Base-by-base conservation (phyloP, 2,113 vertebrate genomes). In the Ascaphus truei region DNA sequence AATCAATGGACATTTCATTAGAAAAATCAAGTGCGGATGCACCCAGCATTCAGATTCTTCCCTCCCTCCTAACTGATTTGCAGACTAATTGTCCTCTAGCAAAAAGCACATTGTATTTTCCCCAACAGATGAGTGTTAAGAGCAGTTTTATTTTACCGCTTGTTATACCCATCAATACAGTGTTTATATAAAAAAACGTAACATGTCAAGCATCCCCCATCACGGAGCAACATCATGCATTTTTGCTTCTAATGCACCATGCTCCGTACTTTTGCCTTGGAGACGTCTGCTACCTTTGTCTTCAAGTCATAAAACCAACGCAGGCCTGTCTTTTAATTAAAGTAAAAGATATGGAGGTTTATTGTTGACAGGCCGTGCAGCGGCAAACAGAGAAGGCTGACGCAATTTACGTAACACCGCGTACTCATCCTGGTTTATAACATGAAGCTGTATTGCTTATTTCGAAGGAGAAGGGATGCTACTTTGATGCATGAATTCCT, bases 1-100 rank as follows among this genome's bases (percentile, higher is more conserved):
- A 90, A 91, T 91, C 90, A 89, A 92, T 90, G 88, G 87, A 88
- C 86, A 90, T 90, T 91, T 90, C 88, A 91, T 92, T 92, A 91
- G 88, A 88, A 86, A 89, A 89, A 90, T 90, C 86, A 91, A 89
- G 88, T 90, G 85, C 81, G 83, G 87, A 88, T 87, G 85, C 88
- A 75, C 83, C 81, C 80, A 74, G 84, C 83, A 85, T 89, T 89
- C 85, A 85, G 87, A 86, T 85, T 81, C 81, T 69, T 73, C 7
- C 81, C 74, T 71, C 68, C 78, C 78, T 76, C 77, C 69, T n/a
- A 20, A 81, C 77, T 77, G 83, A 85, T 82, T 84, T 79, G 77
- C 80, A 73, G 81, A 81, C 87, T 87, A 88, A 90, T 89, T 88
- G 84, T 86, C 83, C 84, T 86, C 77, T 74, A 80, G 84, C 80